A percentile compares a stretch with the other conserved stretches of the same genome.
Evolutionary conservation across 2,888 invertebrate species (phyloP).

Genomic region (Allygus modestus): DNA sequence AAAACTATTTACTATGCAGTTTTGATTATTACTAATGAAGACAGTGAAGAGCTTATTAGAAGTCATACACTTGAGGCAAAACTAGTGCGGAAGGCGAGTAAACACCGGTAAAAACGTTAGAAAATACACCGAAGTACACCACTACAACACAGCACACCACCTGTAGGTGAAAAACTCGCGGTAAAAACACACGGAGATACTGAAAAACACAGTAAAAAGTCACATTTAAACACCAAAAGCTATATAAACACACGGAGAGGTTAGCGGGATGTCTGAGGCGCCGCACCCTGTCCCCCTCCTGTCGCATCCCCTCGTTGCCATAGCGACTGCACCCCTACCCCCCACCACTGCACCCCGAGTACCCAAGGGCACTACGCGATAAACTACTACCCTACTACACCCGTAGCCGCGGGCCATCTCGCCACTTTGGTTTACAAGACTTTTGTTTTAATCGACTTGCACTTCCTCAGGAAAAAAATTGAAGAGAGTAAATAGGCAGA

Average conservation of each 20-base stretch:
- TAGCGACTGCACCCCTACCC: constrained; percentile 68
- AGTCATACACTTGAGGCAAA: too few relatives aligned
- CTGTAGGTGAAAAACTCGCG: background rate
- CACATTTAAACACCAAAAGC: constrained; percentile 43
- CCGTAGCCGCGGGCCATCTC: background rate
- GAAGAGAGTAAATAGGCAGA: too few relatives aligned
- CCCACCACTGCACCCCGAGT: background rate
- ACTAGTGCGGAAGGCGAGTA: too few relatives aligned
- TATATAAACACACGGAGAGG: constrained; percentile 49
- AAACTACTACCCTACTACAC: background rate
- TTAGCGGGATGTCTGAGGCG: constrained; percentile 48
- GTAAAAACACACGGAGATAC: constrained; percentile 30
- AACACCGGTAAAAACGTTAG: background rate
- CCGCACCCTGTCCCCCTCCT: constrained; percentile 53
- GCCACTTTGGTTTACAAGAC: background rate
- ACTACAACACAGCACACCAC: constrained; percentile 20
- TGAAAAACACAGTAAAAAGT: constrained; percentile 1
- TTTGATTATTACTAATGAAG: too few relatives aligned
- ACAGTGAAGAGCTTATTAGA: too few relatives aligned
- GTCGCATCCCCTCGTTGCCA: constrained; percentile 67
- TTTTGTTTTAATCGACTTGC: too few relatives aligned
- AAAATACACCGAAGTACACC: too few relatives aligned
- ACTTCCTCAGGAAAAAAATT: background rate
- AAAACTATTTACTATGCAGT: too few relatives aligned
- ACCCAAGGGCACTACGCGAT: background rate